Conservation (phyloP, 2,113 vertebrate genomes). For the Coregonus clupeaformis region DNA sequence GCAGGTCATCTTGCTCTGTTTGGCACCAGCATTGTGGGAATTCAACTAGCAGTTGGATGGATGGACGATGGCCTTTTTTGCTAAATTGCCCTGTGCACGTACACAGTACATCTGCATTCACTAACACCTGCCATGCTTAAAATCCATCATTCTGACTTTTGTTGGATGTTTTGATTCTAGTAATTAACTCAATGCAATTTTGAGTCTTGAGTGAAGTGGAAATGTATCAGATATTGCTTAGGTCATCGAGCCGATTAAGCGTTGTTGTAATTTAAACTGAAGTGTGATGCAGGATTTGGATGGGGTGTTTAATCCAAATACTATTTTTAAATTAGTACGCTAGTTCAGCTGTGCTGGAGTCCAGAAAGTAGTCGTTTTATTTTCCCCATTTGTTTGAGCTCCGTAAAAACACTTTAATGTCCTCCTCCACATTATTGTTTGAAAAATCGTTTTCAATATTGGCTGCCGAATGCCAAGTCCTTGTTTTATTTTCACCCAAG, state of each 20-base stretch:
- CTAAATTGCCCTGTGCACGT: not conserved
- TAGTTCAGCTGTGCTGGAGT: not conserved
- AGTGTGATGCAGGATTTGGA: too few species aligned
- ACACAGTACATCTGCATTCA: conserved; percentile 14
- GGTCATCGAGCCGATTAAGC: too few species aligned
- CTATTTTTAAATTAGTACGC: conserved; percentile 4
- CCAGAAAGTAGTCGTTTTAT: not conserved
- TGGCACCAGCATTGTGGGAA: conserved; percentile 12
- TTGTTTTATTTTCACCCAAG: conserved; percentile 6
- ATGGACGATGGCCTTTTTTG: not conserved
- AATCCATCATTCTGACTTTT: not conserved
- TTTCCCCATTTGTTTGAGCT: too few species aligned
- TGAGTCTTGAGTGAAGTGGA: not conserved
- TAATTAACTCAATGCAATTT: not conserved
- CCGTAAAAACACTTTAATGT: conserved; percentile 5
- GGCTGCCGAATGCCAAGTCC: too few species aligned
- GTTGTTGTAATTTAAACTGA: too few species aligned
- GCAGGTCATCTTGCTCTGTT: conserved; percentile 31
- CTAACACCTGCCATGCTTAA: not conserved
- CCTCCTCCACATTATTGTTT: not conserved
- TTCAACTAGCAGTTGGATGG: not conserved
- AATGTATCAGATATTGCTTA: conserved; percentile 1
- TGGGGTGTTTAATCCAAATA: not conserved
- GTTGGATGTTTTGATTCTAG: not conserved
- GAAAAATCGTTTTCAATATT: too few species aligned